Evolutionary conservation across 2,888 invertebrate species (phyloP), one percentile per base, ranked within the genome.

Genomic region (Pemphredon lugubris): DNA sequence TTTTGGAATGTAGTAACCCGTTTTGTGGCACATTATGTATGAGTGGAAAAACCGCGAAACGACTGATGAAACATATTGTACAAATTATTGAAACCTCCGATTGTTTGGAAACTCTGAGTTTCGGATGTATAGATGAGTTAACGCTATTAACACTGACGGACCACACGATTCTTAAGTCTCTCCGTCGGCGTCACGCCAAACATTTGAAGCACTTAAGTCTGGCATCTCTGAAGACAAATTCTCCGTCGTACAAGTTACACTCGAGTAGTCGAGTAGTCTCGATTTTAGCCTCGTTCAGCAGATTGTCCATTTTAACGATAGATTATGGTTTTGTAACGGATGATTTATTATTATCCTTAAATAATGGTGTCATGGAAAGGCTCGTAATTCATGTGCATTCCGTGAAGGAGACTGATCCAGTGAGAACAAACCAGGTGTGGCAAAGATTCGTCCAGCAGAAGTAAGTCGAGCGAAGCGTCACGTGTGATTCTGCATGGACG

Each of bases 181-280:
- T 92, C 37, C 88, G 87, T 40, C 82, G 87, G 40, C 87, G 90
- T 78, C 92, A 92, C 58, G 86, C 93, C 47, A 91, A 92, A 77
- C 92, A 92, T 65, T 87, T 95, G 50, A 91, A 92, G 66, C 91
- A 92, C 73, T 90, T 95, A 42, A 94, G 94, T 80, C 90, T 95
- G 79, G 94, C 94, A 75, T 94, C 94, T 53, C 92, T 95, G 26
- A 95, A 95, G 88, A 94, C 94, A 86, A 93, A 94, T 90, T 94
- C 94, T n/a, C n/a, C n/a, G n/a, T n/a, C n/a, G n/a, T n/a, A n/a
- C n/a, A n/a, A n/a, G n/a, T n/a, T n/a, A n/a, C n/a, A n/a, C n/a
- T n/a, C n/a, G n/a, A n/a, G n/a, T n/a, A n/a, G n/a, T n/a, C n/a
- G n/a, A n/a, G n/a, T n/a, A n/a, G n/a, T n/a, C n/a, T n/a, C 90